Evolutionary conservation across 2,113 vertebrate genomes (phyloP), one percentile per base, ranked within the genome.

Genomic region (Ophiodon elongatus): DNA sequence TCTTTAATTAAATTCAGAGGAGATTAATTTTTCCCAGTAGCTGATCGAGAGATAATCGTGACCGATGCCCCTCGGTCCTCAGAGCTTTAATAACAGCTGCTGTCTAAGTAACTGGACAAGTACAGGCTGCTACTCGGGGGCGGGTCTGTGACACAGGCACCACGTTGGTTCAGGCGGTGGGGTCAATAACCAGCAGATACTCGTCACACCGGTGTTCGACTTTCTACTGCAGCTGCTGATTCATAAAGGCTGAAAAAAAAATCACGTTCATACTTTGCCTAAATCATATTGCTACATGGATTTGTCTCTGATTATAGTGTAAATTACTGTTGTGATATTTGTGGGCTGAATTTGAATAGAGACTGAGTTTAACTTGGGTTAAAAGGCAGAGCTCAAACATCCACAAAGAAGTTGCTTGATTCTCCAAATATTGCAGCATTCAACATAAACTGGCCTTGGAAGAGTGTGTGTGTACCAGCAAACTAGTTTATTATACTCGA

Each of bases 31-130:
- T 3, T 14, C 64, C 52, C 54, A 31, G 47, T 33, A 43, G 76
- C 66, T 82, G 52, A 63, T 85, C 45, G 29, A 88, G 62, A 62
- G 65, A 41, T 76, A 43, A 63, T 68, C 80, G 60, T 86, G 85
- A 50, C 41, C 83, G 64, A 70, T 60, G 29, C 27, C 35, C 47
- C 60, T 56, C 54, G 82, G 64, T 87, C 79, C 71, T 68, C 80
- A 1, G 70, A 78, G 87, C 64, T 82, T 84, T 89, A 89, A 86
- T 52, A 82, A 82, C 84, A 90, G 89, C 78, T 75, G 80, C 82
- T 70, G 74, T 85, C 74, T 80, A 54, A 37, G 86, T 83, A 23
- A 50, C 29, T 13, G 43, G 76, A 68, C 79, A 80, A 59, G 75
- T 83, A 69, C 54, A 73, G 72, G 81, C 82, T 85, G 79, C 27